A percentile compares a stretch with the other conserved stretches of the same genome.
Evolutionary conservation across 2,113 vertebrate species (phyloP).

Genomic region (Egretta garzetta): DNA sequence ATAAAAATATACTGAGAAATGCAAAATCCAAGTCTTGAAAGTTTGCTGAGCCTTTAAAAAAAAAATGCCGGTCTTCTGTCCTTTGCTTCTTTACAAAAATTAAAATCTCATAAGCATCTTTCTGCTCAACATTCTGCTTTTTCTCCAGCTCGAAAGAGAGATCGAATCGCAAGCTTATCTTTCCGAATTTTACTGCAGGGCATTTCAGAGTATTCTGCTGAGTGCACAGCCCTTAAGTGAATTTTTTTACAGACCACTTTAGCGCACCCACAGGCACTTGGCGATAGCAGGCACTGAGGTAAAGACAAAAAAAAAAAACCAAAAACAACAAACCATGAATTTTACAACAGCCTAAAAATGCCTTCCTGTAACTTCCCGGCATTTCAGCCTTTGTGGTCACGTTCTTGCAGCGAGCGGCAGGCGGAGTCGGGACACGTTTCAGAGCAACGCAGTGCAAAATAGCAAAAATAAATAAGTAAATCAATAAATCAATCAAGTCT

Average conservation of each 20-base stretch:
- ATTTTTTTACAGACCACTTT: background rate
- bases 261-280: background rate
- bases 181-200: background rate
- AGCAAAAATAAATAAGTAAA: too few relatives aligned
- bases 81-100: background rate
- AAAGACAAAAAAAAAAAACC: background rate
- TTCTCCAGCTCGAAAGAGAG: background rate
- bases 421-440: background rate
- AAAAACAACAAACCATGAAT: background rate
- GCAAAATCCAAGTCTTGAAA: background rate
- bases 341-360: background rate
- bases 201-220: background rate
- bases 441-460: background rate
- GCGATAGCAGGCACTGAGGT: background rate
- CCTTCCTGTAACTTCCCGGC: background rate
- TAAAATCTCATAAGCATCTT: background rate
- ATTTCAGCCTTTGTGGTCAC: background rate
- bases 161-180: background rate
- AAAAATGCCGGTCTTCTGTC: background rate
- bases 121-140: background rate
- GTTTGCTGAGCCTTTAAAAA: background rate
- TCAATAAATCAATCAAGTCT: background rate
- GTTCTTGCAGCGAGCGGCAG: rapidly evolving
- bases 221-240: background rate
- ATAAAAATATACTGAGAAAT: background rate